Evolutionary conservation across 2,797 vertebrate species (phyloP).

Genomic region (Dendrocincla tyrannina): DNA sequence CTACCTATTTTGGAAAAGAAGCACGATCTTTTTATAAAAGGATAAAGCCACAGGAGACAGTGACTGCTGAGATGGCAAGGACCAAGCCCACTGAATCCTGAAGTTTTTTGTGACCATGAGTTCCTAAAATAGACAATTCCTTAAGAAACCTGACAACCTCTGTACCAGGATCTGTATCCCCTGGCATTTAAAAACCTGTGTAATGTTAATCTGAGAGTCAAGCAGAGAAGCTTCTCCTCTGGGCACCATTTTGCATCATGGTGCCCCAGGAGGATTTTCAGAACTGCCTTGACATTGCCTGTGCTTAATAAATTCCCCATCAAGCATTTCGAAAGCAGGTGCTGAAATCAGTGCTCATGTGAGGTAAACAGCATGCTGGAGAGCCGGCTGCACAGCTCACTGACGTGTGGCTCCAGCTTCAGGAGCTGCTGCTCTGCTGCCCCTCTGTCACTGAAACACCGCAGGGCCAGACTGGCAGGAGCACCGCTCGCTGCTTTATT

Average conservation of each 20-base stretch:
- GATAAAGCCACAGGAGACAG: constrained; percentile 7
- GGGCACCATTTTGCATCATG: not conserved
- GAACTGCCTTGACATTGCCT: not conserved
- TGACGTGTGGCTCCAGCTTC: not conserved
- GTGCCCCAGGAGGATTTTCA: not conserved
- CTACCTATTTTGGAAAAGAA: constrained; percentile 46
- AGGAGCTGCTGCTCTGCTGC: not conserved
- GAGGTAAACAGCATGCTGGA: not conserved
- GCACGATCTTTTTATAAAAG: constrained; percentile 28
- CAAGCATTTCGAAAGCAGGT: not conserved
- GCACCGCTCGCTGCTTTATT: not conserved
- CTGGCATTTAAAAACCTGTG: not conserved
- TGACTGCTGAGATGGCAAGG: not conserved
- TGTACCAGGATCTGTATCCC: not conserved
- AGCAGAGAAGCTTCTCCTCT: not conserved
- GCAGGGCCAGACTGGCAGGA: not conserved
- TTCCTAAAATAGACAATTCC: constrained; percentile 41
- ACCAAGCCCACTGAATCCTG: not conserved
- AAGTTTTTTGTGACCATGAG: not conserved
- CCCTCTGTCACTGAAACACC: not conserved
- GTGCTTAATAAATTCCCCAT: constrained; percentile 3
- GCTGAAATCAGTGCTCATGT: not conserved
- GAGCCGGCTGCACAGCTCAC: not conserved
- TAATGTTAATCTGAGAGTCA: not conserved
- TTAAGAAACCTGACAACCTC: not conserved